Conservation (phyloP, 1,140 invertebrate species). For the Steinernema feltiae region DNA sequence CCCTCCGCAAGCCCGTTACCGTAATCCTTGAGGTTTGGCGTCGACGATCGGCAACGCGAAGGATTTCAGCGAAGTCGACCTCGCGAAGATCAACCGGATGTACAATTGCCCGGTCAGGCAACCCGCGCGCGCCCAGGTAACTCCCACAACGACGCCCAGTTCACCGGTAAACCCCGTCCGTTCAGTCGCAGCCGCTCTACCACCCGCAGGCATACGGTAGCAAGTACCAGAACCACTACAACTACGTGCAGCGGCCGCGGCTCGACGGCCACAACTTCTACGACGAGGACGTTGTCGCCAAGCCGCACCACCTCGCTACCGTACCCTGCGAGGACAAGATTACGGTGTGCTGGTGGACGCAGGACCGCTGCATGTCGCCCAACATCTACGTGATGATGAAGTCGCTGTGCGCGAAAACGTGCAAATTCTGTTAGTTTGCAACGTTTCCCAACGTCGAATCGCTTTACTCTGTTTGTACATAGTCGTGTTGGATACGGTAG, state of each 20-base stretch:
- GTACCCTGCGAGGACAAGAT: conserved; percentile 50
- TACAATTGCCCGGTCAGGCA: conserved; percentile 47
- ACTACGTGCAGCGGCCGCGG: not conserved
- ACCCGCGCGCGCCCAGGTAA: conserved; percentile 38
- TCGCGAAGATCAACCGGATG: conserved; percentile 57
- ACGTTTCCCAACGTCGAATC: not conserved
- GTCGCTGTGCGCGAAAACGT: conserved; percentile 52
- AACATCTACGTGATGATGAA: conserved; percentile 55
- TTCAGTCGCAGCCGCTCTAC: conserved; percentile 11
- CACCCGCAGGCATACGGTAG: too few species aligned
- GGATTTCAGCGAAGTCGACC: conserved; percentile 53
- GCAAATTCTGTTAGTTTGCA: conserved; percentile 48
- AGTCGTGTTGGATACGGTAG: conserved; percentile 3
- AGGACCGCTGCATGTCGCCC: conserved; percentile 53
- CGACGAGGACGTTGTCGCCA: not conserved
- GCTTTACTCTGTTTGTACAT: conserved; percentile 15
- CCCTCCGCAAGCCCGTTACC: not conserved
- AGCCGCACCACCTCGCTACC: conserved; percentile 6
- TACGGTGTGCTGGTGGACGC: conserved; percentile 58
- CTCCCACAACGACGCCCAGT: conserved; percentile 11
- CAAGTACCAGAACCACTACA: not conserved
- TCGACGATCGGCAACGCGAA: conserved; percentile 56
- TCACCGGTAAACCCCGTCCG: not conserved
- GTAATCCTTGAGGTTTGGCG: conserved; percentile 40
- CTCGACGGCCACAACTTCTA: not conserved